Conservation (phyloP, 2,888 invertebrate species). For the Xestia c-nigrum region DNA sequence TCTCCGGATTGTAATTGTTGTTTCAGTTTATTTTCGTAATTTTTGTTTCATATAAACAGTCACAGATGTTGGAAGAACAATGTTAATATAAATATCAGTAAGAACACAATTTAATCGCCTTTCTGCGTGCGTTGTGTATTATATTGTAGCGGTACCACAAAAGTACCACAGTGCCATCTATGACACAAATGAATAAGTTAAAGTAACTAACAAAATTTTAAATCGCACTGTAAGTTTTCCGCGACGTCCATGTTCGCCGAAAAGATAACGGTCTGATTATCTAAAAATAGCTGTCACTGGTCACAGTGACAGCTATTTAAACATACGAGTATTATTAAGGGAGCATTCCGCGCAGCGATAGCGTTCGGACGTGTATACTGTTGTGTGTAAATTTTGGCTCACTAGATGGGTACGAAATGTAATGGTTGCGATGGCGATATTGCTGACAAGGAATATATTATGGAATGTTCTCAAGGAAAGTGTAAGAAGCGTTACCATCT, state of each 20-base stretch:
- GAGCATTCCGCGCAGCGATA: too few relatives aligned
- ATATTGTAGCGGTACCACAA: neutral
- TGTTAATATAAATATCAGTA: neutral
- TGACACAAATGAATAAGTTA: neutral
- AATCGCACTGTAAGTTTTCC: neutral
- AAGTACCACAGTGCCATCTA: neutral
- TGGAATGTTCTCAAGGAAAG: too few relatives aligned
- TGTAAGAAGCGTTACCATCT: too few relatives aligned
- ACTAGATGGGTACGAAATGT: too few relatives aligned
- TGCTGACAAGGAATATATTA: too few relatives aligned
- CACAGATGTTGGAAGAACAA: neutral
- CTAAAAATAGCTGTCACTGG: too few relatives aligned
- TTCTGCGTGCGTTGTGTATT: neutral
- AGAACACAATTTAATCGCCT: neutral
- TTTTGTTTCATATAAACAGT: neutral
- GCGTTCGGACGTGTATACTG: too few relatives aligned
- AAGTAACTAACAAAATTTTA: neutral
- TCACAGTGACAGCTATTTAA: too few relatives aligned
- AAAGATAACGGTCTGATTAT: too few relatives aligned
- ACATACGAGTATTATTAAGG: too few relatives aligned
- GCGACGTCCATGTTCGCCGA: neutral
- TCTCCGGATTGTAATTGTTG: neutral
- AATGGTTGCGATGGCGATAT: too few relatives aligned
- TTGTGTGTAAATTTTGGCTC: too few relatives aligned
- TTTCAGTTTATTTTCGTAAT: neutral